Evolutionary conservation across 2,888 invertebrate genomes (phyloP).

Genomic region (Stramonita haemastoma): DNA sequence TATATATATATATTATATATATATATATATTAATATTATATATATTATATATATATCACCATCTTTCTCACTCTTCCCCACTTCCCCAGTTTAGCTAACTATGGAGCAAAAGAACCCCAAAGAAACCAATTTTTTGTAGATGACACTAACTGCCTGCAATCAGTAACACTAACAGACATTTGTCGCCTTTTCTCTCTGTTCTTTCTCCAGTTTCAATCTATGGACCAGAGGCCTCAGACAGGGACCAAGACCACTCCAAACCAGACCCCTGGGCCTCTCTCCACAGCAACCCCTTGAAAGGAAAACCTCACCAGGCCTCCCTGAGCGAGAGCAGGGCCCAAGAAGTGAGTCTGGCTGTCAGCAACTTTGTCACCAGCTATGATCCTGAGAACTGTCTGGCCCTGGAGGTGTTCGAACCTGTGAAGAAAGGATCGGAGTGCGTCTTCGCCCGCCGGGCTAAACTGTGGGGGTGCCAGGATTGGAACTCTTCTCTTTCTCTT

Average conservation of each 20-base stretch:
- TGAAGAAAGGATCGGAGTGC: slow-evolving; percentile 67
- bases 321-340: slow-evolving; percentile 49
- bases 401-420: slow-evolving; percentile 58
- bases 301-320: slow-evolving; percentile 56
- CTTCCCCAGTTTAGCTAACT: too few species aligned
- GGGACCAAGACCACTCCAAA: neutral
- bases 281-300: slow-evolving; percentile 53
- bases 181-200: neutral
- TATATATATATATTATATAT: too few species aligned
- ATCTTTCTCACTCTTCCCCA: too few species aligned
- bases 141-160: too few species aligned
- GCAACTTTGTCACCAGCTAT: slow-evolving; percentile 61
- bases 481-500: slow-evolving; percentile 58
- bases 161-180: too few species aligned
- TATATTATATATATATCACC: too few species aligned
- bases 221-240: slow-evolving; percentile 22
- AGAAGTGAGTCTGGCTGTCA: slow-evolving; percentile 51
- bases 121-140: too few species aligned
- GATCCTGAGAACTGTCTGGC: slow-evolving; percentile 49
- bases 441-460: slow-evolving; percentile 68
- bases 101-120: too few species aligned
- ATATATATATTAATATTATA: too few species aligned
- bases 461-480: slow-evolving; percentile 65
- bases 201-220: slow-evolving; percentile 26
- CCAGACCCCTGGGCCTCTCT: neutral